phyloP scores from a whole-genome alignment of 2,797 vertebrate species.

The Alauda arvensis region DNA sequence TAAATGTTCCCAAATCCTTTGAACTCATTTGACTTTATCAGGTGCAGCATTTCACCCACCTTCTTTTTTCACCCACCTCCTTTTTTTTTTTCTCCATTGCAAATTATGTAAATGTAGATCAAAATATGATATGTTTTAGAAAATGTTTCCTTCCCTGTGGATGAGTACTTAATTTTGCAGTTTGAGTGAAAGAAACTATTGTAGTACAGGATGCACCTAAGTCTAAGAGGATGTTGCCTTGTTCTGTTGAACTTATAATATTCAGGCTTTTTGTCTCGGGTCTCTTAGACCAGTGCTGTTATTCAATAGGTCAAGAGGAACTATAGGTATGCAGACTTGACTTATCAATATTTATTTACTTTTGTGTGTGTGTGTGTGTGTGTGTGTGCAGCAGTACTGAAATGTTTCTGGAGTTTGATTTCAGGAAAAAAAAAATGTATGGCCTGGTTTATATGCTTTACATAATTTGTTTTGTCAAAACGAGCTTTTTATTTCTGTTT shows the following conservation, averaged over 20 bases:
- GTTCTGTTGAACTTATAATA: background rate
- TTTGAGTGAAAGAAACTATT: background rate
- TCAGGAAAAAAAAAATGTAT: background rate
- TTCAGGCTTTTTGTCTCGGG: background rate
- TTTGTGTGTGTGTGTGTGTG: background rate
- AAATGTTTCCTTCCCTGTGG: background rate
- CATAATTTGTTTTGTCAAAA: background rate
- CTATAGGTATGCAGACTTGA: background rate
- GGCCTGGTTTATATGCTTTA: background rate
- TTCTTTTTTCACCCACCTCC: background rate
- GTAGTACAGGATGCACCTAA: background rate
- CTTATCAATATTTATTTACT: background rate
- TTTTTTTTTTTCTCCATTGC: background rate
- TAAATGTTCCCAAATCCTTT: background rate
- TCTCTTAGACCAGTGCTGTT: background rate
- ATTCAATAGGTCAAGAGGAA: background rate
- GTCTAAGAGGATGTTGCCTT: background rate
- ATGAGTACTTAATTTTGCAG: background rate
- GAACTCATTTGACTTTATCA: background rate
- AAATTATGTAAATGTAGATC: background rate
- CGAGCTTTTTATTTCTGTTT: background rate
- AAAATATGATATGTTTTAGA: background rate
- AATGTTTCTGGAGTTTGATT: background rate
- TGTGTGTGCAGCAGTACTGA: background rate
- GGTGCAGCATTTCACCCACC: background rate